Evolutionary conservation across 2,888 invertebrate genomes (phyloP).

Genomic region (Oscheius sp.): DNA sequence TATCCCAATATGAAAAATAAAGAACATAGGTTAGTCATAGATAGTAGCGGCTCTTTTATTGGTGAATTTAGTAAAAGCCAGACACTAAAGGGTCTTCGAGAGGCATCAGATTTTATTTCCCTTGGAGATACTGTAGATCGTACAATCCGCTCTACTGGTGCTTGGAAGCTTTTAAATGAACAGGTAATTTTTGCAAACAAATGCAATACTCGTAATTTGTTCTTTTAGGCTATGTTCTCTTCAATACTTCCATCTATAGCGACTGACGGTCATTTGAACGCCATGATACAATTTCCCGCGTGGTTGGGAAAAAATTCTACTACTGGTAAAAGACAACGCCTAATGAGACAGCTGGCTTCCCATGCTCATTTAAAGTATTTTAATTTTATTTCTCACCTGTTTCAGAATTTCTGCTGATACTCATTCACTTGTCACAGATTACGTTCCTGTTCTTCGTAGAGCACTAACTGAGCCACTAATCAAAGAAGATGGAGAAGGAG

Average conservation of each 20-base stretch:
- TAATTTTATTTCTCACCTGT: neutral
- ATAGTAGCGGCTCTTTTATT: neutral
- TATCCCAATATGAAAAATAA: slow-evolving; percentile 79
- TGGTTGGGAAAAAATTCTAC: slow-evolving; percentile 97
- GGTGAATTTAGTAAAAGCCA: slow-evolving; percentile 71
- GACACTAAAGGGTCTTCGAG: slow-evolving; percentile 79
- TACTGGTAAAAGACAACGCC: slow-evolving; percentile 81
- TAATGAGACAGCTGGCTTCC: slow-evolving; percentile 84
- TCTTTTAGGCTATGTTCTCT: slow-evolving; percentile 81
- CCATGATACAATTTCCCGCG: slow-evolving; percentile 80
- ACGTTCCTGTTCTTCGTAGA: slow-evolving; percentile 82
- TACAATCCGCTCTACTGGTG: slow-evolving; percentile 79
- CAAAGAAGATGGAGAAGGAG: slow-evolving; percentile 71
- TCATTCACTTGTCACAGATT: slow-evolving; percentile 77
- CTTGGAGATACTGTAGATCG: slow-evolving; percentile 86
- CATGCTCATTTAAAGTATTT: slow-evolving; percentile 83
- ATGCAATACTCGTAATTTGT: neutral
- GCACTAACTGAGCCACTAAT: slow-evolving; percentile 82
- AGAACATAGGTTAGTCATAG: slow-evolving; percentile 27
- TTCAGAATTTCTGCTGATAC: slow-evolving; percentile 57
- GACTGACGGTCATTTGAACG: slow-evolving; percentile 81
- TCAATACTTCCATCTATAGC: slow-evolving; percentile 88
- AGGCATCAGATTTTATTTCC: slow-evolving; percentile 85
- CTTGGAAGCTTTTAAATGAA: slow-evolving; percentile 85
- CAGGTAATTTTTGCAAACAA: slow-evolving; percentile 75